Base-by-base conservation (phyloP, 2,888 invertebrate species). In the Tetrapedia diversipes region DNA sequence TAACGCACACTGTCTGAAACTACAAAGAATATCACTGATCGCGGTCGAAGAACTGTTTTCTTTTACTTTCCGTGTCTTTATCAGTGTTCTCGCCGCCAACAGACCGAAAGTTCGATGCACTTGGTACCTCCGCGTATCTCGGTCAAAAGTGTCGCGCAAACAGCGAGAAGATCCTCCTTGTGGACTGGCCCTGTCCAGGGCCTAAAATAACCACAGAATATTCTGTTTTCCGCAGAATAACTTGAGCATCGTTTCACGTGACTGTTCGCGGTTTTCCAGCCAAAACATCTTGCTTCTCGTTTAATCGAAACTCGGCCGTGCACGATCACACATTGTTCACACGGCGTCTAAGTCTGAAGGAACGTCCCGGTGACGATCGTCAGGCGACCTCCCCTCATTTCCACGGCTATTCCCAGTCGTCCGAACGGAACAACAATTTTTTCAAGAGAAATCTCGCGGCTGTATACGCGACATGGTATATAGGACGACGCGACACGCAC, bases 401-500 rank as follows among this genome's bases (percentile, higher is more conserved):
- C 43, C 65, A 19, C 24, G 11, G 19, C 34, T 27, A n/a, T 27
- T 8, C 14, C 27, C 7, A 24, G 11, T 10, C 14, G 56, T 41
- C 41, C 4, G 2, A 2, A 4, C 11, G 19, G 7, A 3, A 1
- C 14, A 7, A 3, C 0, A n/a, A 6, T 39, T 29, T 29, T 56
- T 16, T 56, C 22, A 70, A 63, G n/a, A 57, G 49, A 49, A 66
- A n/a, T 32, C n/a, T 47, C 57, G 49, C 65, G 63, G 64, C 51
- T 77, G 71, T 72, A 75, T 83, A 54, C 80, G 77, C 86, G 86
- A 86, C 84, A 86, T 86, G 77, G 81, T 85, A 85, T 86, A 84
- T 85, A 82, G 79, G 57, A 80, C 79, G 72, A 78, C 51, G 84
- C 80, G 79, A 60, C 79, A 84, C 88, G 86, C 87, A 83, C 84